Evolutionary conservation across 2,888 invertebrate genomes (phyloP).

Genomic region (Hybos culiciformis): DNA sequence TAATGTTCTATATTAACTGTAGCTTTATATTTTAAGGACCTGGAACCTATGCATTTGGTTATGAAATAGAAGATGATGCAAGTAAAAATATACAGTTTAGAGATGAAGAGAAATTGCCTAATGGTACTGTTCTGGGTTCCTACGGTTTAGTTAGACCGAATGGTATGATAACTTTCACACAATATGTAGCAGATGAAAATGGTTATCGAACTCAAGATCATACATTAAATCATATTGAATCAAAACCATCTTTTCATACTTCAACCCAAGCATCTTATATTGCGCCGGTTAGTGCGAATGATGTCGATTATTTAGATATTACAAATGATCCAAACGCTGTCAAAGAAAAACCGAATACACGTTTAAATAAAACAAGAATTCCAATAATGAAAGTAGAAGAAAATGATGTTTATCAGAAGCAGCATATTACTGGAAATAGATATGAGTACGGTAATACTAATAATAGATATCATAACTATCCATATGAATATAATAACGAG

Average conservation of each 20-base stretch:
- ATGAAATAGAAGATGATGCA: conserved; percentile 49
- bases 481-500: no score
- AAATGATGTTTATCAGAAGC: not conserved
- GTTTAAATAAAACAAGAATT: no score
- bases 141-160: conserved; percentile 55
- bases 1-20: not conserved
- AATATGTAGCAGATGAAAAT: conserved; percentile 48
- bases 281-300: not conserved
- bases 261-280: not conserved
- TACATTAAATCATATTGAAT: conserved; percentile 14
- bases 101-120: conserved; percentile 51
- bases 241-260: conserved; percentile 2
- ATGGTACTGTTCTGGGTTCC: conserved; percentile 58
- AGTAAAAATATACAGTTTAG: conserved; percentile 56
- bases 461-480: not conserved
- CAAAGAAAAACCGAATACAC: no score
- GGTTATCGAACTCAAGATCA: conserved; percentile 39
- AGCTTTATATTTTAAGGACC: conserved; percentile 35
- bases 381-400: no score
- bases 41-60: conserved; percentile 59
- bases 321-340: conserved; percentile 2
- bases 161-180: conserved; percentile 45
- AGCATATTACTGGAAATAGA: not conserved
- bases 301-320: not conserved
- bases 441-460: not conserved